Conservation (phyloP, 2,888 invertebrate genomes). For the Rhingia rostrata region DNA sequence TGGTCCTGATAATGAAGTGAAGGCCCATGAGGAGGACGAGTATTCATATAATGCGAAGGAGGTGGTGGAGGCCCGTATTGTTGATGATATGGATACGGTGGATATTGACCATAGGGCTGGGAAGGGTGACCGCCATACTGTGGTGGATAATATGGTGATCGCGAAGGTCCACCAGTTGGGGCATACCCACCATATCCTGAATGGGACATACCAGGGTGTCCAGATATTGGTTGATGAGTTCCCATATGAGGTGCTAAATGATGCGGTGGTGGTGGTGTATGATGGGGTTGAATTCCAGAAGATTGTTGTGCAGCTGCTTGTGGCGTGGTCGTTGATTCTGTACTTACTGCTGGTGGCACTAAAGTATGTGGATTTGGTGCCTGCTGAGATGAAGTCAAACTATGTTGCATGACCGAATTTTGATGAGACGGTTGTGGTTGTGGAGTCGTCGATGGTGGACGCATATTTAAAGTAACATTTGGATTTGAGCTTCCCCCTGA, state of each 20-base stretch:
- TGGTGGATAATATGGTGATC: slow-evolving; percentile 82
- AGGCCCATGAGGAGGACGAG: slow-evolving; percentile 77
- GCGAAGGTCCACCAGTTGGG: slow-evolving; percentile 80
- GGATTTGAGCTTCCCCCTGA: slow-evolving; percentile 8
- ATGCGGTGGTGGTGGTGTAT: slow-evolving; percentile 78
- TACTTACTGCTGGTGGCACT: slow-evolving; percentile 57
- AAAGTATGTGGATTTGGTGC: slow-evolving; percentile 29
- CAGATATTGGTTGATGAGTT: slow-evolving; percentile 80
- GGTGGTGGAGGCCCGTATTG: slow-evolving; percentile 81
- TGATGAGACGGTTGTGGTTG: slow-evolving; percentile 64
- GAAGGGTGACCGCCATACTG: slow-evolving; percentile 82
- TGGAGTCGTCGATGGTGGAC: slow-evolving; percentile 52
- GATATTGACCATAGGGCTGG: slow-evolving; percentile 81
- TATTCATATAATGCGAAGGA: slow-evolving; percentile 80
- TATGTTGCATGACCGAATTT: slow-evolving; percentile 63
- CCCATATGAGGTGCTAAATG: slow-evolving; percentile 80
- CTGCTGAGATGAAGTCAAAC: slow-evolving; percentile 27
- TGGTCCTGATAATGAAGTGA: slow-evolving; percentile 77
- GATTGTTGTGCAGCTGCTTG: slow-evolving; percentile 52
- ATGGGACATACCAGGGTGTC: slow-evolving; percentile 79
- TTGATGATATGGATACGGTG: slow-evolving; percentile 82
- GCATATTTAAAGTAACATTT: slow-evolving; percentile 74
- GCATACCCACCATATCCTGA: slow-evolving; percentile 81
- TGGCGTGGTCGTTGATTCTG: slow-evolving; percentile 73
- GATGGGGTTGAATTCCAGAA: slow-evolving; percentile 79